phyloP scores from a whole-genome alignment of 2,888 invertebrate genomes.

The Apamea monoglypha region DNA sequence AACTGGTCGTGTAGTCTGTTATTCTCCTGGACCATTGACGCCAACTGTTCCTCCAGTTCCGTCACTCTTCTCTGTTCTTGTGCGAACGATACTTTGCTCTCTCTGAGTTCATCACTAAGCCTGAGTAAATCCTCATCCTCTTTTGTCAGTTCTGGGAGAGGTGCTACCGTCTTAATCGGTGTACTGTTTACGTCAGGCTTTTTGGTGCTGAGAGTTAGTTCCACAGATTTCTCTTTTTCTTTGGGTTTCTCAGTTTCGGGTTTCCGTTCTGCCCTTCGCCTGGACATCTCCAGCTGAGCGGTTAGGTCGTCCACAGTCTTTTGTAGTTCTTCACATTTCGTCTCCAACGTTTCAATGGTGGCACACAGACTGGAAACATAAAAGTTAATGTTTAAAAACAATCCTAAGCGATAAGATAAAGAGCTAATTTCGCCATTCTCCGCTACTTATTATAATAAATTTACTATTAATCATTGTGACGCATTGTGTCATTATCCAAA shows the following conservation, averaged over 20 bases:
- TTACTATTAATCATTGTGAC: neutral
- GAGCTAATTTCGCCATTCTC: neutral
- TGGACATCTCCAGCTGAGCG: conserved; percentile 91
- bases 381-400: neutral
- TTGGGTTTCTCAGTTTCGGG: conserved; percentile 86
- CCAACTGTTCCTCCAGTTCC: conserved; percentile 94
- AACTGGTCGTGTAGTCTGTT: conserved; percentile 93
- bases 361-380: conserved; percentile 91
- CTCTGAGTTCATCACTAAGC: conserved; percentile 93
- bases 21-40: conserved; percentile 93
- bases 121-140: conserved; percentile 89
- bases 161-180: conserved; percentile 79
- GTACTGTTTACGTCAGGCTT: conserved; percentile 80
- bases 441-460: neutral
- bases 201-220: conserved; percentile 74
- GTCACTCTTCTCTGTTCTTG: conserved; percentile 93
- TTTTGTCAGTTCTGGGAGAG: conserved; percentile 88
- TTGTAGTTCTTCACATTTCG: conserved; percentile 95
- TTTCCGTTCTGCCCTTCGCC: conserved; percentile 90
- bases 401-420: neutral
- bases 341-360: conserved; percentile 95
- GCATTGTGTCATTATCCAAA: neutral
- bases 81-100: conserved; percentile 92
- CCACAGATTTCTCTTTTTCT: conserved; percentile 80
- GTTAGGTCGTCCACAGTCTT: conserved; percentile 94